Evolutionary conservation across 92 coral and sea anemone genomes (phyloP).

Genomic region (Heliopora coerulea): DNA sequence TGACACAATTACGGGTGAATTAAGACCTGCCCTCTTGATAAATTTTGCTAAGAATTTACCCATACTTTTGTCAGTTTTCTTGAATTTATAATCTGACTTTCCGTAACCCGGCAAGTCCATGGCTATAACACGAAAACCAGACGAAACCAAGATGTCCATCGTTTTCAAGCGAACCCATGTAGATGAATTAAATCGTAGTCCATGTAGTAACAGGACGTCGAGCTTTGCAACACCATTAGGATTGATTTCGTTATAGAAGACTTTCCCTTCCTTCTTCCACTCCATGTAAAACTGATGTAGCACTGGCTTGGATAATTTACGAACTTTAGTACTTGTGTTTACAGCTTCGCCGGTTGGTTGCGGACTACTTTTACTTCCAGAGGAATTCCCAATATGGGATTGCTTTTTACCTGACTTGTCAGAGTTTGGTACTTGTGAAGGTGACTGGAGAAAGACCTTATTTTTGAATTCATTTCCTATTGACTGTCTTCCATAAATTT

Average conservation of each 20-base stretch:
- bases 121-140: constrained; percentile 70
- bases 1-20: constrained; percentile 64
- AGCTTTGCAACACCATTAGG: constrained; percentile 49
- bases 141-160: constrained; percentile 51
- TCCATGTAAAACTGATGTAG: neutral
- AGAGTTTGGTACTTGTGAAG: no score
- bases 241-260: constrained; percentile 59
- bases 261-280: constrained; percentile 50
- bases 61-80: constrained; percentile 19
- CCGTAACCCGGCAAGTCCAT: constrained; percentile 78
- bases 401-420: no score
- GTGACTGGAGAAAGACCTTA: neutral
- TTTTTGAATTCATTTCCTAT: neutral
- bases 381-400: no score
- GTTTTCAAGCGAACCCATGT: constrained; percentile 74
- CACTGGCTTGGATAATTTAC: neutral
- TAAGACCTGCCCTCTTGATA: constrained; percentile 44
- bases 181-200: constrained; percentile 63
- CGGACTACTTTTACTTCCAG: no score
- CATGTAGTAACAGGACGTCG: constrained; percentile 72
- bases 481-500: neutral
- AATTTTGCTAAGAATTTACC: constrained; percentile 58
- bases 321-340: no score
- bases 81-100: constrained; percentile 54
- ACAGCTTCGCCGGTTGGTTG: no score